Percentiles rank a stretch among this genome's conserved stretches.
phyloP scores from a whole-genome alignment of 2,113 vertebrate genomes.

The Rhinogobius similis region DNA sequence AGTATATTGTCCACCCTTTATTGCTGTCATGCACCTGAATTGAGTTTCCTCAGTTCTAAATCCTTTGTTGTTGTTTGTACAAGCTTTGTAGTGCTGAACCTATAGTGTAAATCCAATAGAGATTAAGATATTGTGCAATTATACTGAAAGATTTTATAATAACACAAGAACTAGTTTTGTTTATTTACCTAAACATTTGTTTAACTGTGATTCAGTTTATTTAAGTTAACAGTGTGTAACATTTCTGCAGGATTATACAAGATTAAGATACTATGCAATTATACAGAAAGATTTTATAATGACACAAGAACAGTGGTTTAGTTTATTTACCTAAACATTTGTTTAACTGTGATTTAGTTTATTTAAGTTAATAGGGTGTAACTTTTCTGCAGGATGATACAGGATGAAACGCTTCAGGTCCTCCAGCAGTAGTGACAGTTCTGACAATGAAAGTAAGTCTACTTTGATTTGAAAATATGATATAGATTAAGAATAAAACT shows the following conservation, averaged over 20 bases:
- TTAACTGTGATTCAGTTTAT: background rate
- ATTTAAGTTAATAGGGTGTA: background rate
- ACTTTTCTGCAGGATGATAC: conserved; percentile 83
- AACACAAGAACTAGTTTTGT: background rate
- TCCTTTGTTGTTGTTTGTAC: too few relatives aligned
- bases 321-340: background rate
- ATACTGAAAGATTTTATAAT: background rate
- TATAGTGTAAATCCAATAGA: too few relatives aligned
- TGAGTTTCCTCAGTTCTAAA: too few relatives aligned
- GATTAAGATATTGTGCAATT: too few relatives aligned
- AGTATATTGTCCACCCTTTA: too few relatives aligned
- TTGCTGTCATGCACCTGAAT: too few relatives aligned
- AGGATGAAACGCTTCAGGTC: conserved; percentile 96
- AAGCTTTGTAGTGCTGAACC: too few relatives aligned
- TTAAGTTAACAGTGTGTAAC: background rate
- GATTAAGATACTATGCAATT: too few relatives aligned
- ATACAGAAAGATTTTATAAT: background rate
- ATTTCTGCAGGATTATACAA: conserved; percentile 76
- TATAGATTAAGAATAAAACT: background rate
- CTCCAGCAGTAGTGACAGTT: conserved; percentile 97
- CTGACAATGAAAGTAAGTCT: conserved; percentile 94
- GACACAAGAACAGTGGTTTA: background rate
- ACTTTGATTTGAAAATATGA: background rate
- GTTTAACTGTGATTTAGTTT: background rate
- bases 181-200: background rate